Evolutionary conservation across 2,888 invertebrate genomes (phyloP).

Genomic region (Cordilura impudica): DNA sequence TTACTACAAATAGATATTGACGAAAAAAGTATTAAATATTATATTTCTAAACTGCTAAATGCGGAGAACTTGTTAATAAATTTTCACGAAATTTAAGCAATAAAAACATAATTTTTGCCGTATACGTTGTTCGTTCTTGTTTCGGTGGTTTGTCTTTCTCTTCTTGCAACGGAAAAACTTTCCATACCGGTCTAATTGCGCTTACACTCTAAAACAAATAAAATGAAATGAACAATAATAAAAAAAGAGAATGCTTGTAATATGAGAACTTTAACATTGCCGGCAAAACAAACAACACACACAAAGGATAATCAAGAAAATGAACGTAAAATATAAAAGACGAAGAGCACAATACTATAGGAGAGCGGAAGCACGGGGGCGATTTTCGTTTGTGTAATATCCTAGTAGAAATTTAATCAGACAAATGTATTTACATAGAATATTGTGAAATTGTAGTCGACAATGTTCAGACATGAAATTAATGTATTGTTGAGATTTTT

Average conservation of each 20-base stretch:
- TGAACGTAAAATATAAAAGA: conserved; percentile 34
- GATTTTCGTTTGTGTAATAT: conserved; percentile 19
- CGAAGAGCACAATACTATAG: background rate
- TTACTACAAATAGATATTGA: no score
- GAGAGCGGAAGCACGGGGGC: background rate
- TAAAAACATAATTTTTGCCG: no score
- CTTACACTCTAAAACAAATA: no score
- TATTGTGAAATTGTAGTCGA: background rate
- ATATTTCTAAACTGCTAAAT: no score
- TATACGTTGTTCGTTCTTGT: no score
- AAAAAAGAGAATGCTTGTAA: conserved; percentile 25
- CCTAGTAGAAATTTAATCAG: conserved; percentile 47
- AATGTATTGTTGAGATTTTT: background rate
- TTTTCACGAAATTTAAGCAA: no score
- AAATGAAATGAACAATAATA: background rate
- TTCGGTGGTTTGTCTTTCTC: no score
- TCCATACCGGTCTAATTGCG: no score
- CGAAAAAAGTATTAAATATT: no score
- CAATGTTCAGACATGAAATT: conserved; percentile 20
- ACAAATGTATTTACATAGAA: conserved; percentile 20
- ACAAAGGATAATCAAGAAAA: conserved; percentile 50
- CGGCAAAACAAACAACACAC: conserved; percentile 7
- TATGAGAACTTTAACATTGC: conserved; percentile 52
- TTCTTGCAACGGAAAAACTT: no score
- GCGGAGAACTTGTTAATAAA: no score